Base-by-base conservation (phyloP, 2,113 vertebrate species). In the Gallinago media region DNA sequence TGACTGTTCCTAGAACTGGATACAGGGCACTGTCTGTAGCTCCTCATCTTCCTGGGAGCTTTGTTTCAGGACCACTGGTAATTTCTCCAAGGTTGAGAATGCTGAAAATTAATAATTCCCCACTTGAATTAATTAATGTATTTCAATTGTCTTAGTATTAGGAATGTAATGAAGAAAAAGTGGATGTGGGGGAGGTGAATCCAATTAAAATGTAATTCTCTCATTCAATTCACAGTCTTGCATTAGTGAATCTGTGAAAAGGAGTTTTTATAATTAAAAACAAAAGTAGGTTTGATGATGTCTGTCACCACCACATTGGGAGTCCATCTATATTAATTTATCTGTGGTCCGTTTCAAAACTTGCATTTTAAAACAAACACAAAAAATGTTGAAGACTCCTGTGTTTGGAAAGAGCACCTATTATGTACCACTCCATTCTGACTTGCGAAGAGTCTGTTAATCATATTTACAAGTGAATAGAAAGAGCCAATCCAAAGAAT, bases 71-170 rank as follows among this genome's bases (percentile, higher is more conserved):
- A 75, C 31, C 47, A 54, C 49, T 91, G 73, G 72, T 88, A 86
- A 94, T 95, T 96, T 94, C 68, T 93, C 42, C 1, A 7, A 93
- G 52, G 91, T 49, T 89, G 83, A 59, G 85, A 75, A 88, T 77
- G 49, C 75, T 87, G 65, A 75, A 96, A 96, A 95, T 97, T 94
- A 91, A 94, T 94, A 88, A 94, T 85, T 91, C 70, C 91, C 73
- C n/a, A 19, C 78, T 96, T 94, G 44, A 97, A 95, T 96, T 95
- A 96, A 95, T 96, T 92, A 89, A 96, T 58, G 50, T 44, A 78
- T 85, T 97, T 95, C 31, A 6, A 42, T 94, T 95, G 95, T 65
- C 27, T 81, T 68, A 91, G 29, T 32, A 38, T 61, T 81, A 84
- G 52, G n/a, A 81, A 87, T 46, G 46, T 87, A 96, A 95, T 92